Evolutionary conservation across 2,888 invertebrate genomes (phyloP), one percentile per base, ranked within the genome.

Genomic region (Hirtodrosophila duncani): DNA sequence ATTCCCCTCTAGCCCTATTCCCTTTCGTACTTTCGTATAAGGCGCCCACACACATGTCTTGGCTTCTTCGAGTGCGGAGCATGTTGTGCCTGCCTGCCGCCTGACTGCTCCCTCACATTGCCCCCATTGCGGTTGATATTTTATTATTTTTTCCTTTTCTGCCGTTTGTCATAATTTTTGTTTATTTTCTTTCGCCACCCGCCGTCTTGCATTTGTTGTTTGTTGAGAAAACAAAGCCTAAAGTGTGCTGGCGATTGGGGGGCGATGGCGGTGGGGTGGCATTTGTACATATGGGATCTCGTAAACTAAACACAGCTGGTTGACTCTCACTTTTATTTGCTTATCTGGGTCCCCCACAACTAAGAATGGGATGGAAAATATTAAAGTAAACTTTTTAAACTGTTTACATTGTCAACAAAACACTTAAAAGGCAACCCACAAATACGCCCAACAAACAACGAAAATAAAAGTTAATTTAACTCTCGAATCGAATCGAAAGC

Each of bases 161-260:
- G 63, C 64, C 34, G 67, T 52, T 70, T 70, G 75, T 79, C 77
- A 70, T 79, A 75, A 64, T 79, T 72, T 75, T 79, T 79, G 58
- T 58, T 58, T 58, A 58, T 59, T 58, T 58, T 58, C 49, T 39
- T 42, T 63, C n/a, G 79, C 69, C 61, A 43, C 58, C 56, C 57
- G 51, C 37, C 50, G 46, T 36, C 45, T 43, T 23, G 53, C 41
- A 50, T 44, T 57, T 58, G 44, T 62, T 66, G 55, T 66, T 64
- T 67, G 77, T 49, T 44, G 44, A 58, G 52, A 68, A 57, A 79
- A 71, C 48, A 53, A 55, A 34, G 50, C 50, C 29, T 53, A 56
- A 36, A 53, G 53, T 42, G n/a, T n/a, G n/a, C n/a, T n/a, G 38
- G 50, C 49, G 31, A 14, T 10, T 20, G 5, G 2, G 9, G 17